Conservation (phyloP, 2,797 vertebrate species). For the Distichodus sexfasciatus region DNA sequence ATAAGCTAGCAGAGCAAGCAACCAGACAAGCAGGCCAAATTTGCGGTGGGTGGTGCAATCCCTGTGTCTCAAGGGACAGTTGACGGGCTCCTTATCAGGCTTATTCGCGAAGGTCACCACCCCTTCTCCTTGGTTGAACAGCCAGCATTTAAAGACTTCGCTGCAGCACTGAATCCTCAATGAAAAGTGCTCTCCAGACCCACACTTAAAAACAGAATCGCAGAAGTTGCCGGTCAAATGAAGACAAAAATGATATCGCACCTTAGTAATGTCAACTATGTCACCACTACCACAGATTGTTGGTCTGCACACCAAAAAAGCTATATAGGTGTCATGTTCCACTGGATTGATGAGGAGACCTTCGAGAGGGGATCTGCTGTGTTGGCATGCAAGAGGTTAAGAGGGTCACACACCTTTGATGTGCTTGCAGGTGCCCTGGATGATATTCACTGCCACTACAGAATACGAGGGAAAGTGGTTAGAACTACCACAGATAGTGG, state of each 20-base stretch:
- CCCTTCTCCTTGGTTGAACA: slow-evolving; percentile 22
- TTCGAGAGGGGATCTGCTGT: slow-evolving; percentile 18
- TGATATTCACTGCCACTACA: slow-evolving; percentile 34
- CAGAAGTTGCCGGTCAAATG: slow-evolving; percentile 23
- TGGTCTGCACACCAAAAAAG: background rate
- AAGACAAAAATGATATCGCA: slow-evolving; percentile 2
- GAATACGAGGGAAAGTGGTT: slow-evolving; percentile 34
- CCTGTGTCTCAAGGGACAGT: background rate
- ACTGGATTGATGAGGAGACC: background rate
- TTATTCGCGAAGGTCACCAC: background rate
- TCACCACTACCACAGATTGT: slow-evolving; percentile 3
- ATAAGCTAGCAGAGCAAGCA: slow-evolving; percentile 14
- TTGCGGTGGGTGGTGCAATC: slow-evolving; percentile 21
- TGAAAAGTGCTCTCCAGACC: slow-evolving; percentile 25
- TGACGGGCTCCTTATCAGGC: background rate
- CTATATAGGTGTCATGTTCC: background rate
- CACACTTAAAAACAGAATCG: slow-evolving; percentile 7
- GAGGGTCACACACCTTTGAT: slow-evolving; percentile 41
- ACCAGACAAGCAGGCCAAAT: slow-evolving; percentile 11
- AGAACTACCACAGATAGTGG: slow-evolving; percentile 40
- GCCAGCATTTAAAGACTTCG: slow-evolving; percentile 23
- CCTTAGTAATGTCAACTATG: background rate
- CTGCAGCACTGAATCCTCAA: slow-evolving; percentile 25
- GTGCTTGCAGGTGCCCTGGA: slow-evolving; percentile 29
- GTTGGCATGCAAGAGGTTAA: slow-evolving; percentile 35